Base-by-base conservation (phyloP, 2,888 invertebrate genomes). In the Acanthosepion esculentum region DNA sequence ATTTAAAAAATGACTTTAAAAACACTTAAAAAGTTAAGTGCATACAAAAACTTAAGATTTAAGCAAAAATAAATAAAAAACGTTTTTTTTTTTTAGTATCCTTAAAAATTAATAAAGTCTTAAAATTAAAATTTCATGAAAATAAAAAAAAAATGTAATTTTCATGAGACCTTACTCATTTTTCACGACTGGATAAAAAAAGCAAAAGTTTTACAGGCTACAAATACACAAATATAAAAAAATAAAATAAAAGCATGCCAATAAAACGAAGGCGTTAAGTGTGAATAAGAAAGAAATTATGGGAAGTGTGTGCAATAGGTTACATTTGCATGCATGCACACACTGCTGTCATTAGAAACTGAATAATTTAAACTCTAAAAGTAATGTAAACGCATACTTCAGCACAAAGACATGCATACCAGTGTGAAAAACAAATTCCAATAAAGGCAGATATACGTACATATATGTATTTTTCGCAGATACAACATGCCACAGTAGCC, bases 41-140 rank as follows among this genome's bases (percentile, higher is more conserved):
- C 23, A 59, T 23, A 59, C 50, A 59, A 20, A 59, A 59, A 59
- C 59, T 59, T 20, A 20, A 20, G 59, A 59, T 59, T 59, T 23
- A 94, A 95, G 94, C 94, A 95, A 94, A 94, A 94, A 48, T 93
- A 95, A 94, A 95, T 55, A 95, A 94, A 94, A 92, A 95, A 92
- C 41, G 41, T 41, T 41, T 41, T 41, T 41, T 41, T 41, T 41
- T 41, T 41, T 41, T 41, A 41, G 41, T 41, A 41, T 41, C 41
- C 41, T 41, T 41, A 41, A 41, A 41, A 41, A 41, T 41, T 12
- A 33, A 91, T 10, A 50, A 48, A 48, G 91, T 1, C 26, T 29
- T 23, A n/a, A n/a, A 53, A 26, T 26, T 41, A 41, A 41, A 41
- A 41, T 41, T 41, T 41, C 41, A 41, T 3, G 41, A 29, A 48